Base-by-base conservation (phyloP, 2,797 vertebrate species). In the Eptatretus atami region DNA sequence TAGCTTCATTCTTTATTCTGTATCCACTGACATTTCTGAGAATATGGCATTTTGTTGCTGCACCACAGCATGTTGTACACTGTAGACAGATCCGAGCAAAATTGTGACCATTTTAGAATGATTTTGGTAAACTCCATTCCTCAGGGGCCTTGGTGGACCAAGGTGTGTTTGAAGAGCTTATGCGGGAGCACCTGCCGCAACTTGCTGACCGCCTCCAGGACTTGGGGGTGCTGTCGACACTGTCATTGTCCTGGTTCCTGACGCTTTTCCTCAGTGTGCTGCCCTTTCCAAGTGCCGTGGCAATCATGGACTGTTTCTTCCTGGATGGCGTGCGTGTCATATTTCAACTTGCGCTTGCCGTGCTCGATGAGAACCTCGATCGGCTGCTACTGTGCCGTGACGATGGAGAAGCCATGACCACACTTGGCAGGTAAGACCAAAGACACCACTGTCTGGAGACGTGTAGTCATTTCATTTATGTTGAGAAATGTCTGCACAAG, bases 211-310 rank as follows among this genome's bases (percentile, higher is more conserved):
- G 85, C 76, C 93, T 94, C 87, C 9, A 87, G 71, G 83, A 82
- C 1, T 73, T 98, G 53, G 90, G 88, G 0, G 90, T 98, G 52
- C 86, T 93, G 72, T 83, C 87, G 67, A 95, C 85, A 70, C 94
- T 95, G 72, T 92, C 86, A 0, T 79, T 98, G 3, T 93, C 90
- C 63, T 98, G 90, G 90, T 92, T 98, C 73, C 82, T 98, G 70
- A 98, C 90, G 0, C 81, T 98, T 24, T 98, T 94, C 70, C 79
- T 98, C 68, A 92, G 84, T 0, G 88, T 90, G 67, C 93, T 98
- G 86, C 88, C 90, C 25, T 98, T 98, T 6, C 83, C 90, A 73
- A 93, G 86, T 0, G 86, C 90, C 0, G 88, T 88, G 64, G 74
- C 94, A 25, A 74, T 94, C 65, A 83, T 95, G 0, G 90, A 96